These are phyloP conservation scores for Pygocentrus nattereri DNA, from an alignment of 2,797 vertebrate species.

Conservation along the genomic window DNA sequence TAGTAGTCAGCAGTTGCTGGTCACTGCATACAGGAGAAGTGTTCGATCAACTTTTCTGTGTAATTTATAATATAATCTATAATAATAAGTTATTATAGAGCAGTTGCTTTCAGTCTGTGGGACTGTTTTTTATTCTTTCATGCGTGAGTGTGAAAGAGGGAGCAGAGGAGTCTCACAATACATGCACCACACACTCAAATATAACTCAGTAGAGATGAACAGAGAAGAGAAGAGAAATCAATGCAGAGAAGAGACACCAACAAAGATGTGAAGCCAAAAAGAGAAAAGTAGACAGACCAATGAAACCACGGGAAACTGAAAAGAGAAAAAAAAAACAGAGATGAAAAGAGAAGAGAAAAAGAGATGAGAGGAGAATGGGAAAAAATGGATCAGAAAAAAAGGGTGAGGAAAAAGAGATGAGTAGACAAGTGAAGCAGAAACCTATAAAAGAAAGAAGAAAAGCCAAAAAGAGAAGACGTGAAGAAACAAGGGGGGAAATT, in stretches of 20 bases:
- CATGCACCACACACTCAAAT: background rate
- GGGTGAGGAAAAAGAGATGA: background rate
- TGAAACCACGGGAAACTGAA: background rate
- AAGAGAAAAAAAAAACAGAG: background rate
- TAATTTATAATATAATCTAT: too few species aligned
- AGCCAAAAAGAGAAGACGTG: too few species aligned
- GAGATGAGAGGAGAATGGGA: background rate
- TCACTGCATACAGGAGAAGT: too few species aligned
- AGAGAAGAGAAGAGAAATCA: background rate
- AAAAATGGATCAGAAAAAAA: background rate
- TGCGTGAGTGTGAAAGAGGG: background rate
- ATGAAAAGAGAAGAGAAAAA: background rate
- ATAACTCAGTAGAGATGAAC: background rate
- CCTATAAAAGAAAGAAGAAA: background rate
- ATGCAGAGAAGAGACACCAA: too few species aligned
- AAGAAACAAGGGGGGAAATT: too few species aligned
- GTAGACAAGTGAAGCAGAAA: background rate
- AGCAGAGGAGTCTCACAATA: background rate
- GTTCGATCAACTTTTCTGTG: too few species aligned
- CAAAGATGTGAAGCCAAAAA: too few species aligned
- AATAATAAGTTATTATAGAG: background rate
- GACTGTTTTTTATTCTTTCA: background rate
- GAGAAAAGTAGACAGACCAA: background rate
- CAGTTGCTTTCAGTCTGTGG: background rate
- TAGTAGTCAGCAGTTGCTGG: background rate